Percentiles rank a stretch among this genome's conserved stretches.
These are phyloP conservation scores for Lepilemur ruficaudatus DNA, from an alignment of 2,797 vertebrate genomes.

Conservation along the genomic window DNA sequence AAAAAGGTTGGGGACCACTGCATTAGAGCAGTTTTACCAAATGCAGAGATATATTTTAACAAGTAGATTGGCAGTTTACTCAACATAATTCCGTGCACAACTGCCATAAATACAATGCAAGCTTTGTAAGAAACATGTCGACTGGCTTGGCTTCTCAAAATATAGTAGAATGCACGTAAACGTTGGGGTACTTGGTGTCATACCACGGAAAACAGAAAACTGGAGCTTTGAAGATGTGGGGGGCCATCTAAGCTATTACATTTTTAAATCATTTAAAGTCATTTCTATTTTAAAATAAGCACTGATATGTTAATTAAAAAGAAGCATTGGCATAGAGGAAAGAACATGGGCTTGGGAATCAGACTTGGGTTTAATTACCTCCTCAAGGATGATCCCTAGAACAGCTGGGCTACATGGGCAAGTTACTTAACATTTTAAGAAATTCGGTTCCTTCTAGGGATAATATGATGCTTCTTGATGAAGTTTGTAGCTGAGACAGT, in stretches of 20 bases:
- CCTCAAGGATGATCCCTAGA: not conserved
- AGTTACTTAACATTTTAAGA: not conserved
- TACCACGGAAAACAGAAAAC: not conserved
- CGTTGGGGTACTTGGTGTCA: too few relatives aligned
- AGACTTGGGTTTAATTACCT: not conserved
- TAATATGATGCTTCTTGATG: not conserved
- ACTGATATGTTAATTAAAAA: not conserved
- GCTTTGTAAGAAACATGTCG: not conserved
- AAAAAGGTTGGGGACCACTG: too few relatives aligned
- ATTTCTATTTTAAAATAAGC: conserved; percentile 26
- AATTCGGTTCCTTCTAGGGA: not conserved
- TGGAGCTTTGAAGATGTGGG: not conserved
- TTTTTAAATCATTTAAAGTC: not conserved
- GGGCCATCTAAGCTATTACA: not conserved
- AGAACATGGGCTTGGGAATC: not conserved
- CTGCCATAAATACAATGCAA: not conserved
- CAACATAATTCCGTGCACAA: not conserved
- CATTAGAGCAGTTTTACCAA: not conserved
- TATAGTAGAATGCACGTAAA: not conserved
- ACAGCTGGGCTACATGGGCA: not conserved
- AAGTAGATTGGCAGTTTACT: not conserved
- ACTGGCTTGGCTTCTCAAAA: not conserved
- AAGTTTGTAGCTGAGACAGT: not conserved
- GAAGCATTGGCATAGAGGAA: not conserved
- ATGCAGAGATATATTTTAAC: not conserved